These are phyloP conservation scores for Heterochromis multidens DNA, from an alignment of 2,113 vertebrate genomes.

Conservation along the genomic window DNA sequence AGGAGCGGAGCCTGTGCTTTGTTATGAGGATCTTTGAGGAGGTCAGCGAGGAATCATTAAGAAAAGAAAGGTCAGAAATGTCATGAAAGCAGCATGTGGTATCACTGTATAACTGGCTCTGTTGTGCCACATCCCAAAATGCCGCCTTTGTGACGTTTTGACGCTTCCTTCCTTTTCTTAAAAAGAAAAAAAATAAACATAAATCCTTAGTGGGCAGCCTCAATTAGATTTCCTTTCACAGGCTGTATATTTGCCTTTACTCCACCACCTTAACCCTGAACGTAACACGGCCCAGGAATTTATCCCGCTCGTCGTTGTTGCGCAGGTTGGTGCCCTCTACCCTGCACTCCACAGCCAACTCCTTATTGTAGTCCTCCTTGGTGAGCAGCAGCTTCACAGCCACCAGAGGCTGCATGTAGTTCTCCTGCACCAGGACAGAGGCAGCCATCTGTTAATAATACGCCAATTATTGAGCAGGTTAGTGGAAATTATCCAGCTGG, in stretches of 20 bases:
- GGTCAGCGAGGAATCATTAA: constrained; percentile 37
- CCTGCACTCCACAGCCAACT: constrained; percentile 87
- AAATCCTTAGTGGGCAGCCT: constrained; percentile 60
- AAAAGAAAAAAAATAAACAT: not conserved
- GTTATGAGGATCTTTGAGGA: constrained; percentile 45
- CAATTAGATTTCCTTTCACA: not conserved
- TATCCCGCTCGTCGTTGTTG: constrained; percentile 90
- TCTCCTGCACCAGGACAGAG: constrained; percentile 70
- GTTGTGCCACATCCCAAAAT: constrained; percentile 13
- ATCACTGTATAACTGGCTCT: not conserved
- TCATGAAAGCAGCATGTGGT: constrained; percentile 54
- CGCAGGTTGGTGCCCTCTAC: constrained; percentile 85
- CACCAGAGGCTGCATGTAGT: constrained; percentile 91
- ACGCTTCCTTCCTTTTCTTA: constrained; percentile 47
- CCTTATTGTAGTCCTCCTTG: constrained; percentile 77
- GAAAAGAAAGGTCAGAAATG: constrained; percentile 63
- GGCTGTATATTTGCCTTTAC: constrained; percentile 62
- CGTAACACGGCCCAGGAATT: constrained; percentile 91
- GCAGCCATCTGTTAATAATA: not conserved
- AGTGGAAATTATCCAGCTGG: not conserved
- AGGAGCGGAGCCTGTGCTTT: constrained; percentile 41
- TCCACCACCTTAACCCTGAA: constrained; percentile 85
- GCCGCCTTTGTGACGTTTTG: constrained; percentile 51
- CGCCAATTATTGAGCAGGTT: not conserved
- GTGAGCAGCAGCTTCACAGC: constrained; percentile 84